phyloP scores from a whole-genome alignment of 2,797 vertebrate genomes.

The Hydrolagus colliei region DNA sequence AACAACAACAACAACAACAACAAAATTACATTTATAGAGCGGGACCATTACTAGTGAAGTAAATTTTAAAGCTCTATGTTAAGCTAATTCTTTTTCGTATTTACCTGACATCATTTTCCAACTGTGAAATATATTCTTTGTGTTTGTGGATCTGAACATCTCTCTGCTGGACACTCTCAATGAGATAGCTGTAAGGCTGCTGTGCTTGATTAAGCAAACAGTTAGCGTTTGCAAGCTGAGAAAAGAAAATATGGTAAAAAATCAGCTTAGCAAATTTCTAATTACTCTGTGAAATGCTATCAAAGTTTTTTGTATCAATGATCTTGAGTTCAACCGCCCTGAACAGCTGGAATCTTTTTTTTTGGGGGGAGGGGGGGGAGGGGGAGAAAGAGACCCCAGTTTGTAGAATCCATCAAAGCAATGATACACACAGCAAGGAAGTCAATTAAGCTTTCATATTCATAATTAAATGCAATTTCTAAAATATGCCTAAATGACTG shows the following conservation, averaged over 20 bases:
- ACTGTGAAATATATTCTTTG: conserved; percentile 61
- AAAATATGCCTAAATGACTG: neutral
- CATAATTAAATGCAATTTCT: neutral
- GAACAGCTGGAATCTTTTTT: neutral
- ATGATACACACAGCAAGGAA: neutral
- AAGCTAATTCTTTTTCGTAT: conserved; percentile 13
- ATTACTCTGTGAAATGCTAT: neutral
- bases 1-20: too few species aligned
- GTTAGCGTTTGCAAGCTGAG: conserved; percentile 74
- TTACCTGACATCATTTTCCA: conserved; percentile 82
- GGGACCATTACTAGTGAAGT: too few species aligned
- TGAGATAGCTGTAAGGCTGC: conserved; percentile 86
- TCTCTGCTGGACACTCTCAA: conserved; percentile 78
- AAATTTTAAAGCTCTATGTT: neutral
- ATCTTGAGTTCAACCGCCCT: neutral
- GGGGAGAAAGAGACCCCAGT: too few species aligned
- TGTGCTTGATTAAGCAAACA: conserved; percentile 77
- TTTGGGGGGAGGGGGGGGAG: neutral
- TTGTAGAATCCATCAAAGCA: neutral
- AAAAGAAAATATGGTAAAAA: conserved; percentile 32
- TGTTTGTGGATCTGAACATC: conserved; percentile 71
- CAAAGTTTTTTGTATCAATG: neutral
- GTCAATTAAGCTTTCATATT: neutral
- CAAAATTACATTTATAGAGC: too few species aligned
- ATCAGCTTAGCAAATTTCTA: neutral